Conservation (phyloP, 2,797 vertebrate species). For the Megalops cyprinoides region DNA sequence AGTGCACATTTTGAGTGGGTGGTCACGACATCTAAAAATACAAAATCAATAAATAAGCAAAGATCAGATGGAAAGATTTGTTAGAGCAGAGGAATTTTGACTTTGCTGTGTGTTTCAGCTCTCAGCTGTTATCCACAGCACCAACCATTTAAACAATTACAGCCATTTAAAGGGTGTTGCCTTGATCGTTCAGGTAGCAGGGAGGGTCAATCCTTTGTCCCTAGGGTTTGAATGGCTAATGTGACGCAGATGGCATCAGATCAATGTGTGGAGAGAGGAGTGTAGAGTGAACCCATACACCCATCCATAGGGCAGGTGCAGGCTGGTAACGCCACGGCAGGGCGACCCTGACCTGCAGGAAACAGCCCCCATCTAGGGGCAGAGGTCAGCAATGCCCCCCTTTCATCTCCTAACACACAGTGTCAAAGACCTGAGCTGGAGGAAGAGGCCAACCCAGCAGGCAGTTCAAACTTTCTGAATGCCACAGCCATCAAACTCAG, state of each 20-base stretch:
- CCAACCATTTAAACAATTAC: not conserved
- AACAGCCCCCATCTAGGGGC: conserved; percentile 5
- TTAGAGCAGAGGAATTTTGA: no score
- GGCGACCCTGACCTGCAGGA: conserved; percentile 9
- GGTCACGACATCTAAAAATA: not conserved
- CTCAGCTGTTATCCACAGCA: no score
- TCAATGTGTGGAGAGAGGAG: not conserved
- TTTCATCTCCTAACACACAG: not conserved
- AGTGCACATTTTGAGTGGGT: not conserved
- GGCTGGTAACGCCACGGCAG: not conserved
- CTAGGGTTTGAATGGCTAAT: not conserved
- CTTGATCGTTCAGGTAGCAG: not conserved
- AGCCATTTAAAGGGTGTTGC: not conserved
- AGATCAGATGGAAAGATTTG: not conserved
- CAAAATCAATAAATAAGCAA: not conserved
- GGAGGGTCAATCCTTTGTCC: not conserved
- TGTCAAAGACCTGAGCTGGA: not conserved
- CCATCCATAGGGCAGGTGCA: conserved; percentile 20
- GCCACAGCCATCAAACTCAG: not conserved
- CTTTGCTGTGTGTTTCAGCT: not conserved
- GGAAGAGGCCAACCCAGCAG: not conserved
- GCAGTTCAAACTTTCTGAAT: not conserved
- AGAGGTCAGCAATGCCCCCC: conserved; percentile 14
- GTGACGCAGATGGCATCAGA: conserved; percentile 1
- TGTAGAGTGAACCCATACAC: not conserved